Evolutionary conservation across 2,888 invertebrate genomes (phyloP), one percentile per base, ranked within the genome.

Genomic region (Sphinx pinastri): DNA sequence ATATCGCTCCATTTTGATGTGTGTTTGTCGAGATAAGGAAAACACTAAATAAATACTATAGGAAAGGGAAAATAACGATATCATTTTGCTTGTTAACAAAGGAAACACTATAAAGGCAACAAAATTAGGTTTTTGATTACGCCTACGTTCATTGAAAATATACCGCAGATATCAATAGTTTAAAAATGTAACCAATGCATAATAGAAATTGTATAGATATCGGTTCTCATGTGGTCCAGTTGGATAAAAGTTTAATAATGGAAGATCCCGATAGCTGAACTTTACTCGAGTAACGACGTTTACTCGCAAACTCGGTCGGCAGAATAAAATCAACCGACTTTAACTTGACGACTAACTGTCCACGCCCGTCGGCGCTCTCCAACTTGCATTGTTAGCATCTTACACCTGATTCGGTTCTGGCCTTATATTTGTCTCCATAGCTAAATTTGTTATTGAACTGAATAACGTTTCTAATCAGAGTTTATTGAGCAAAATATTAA

Each of bases 181-280:
- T 25, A 51, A 67, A 52, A 31, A 54, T 52, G 52, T 14, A 59
- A n/a, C 25, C 10, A 10, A 58, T 59, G 31, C 19, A 68, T 47
- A 68, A 47, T 47, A 19, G 74, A 75, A 82, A 79, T 76, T 75
- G 76, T 79, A 82, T 83, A 81, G 79, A 82, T 83, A 84, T 84
- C 77, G 79, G 79, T 78, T 78, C 78, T 80, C 79, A 80, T 75
- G 76, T 82, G 81, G 83, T 82, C 81, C 80, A 83, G 82, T 85
- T 84, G 83, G 82, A 85, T 85, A 84, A 85, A 92, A 92, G 84
- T 92, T 92, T 86, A 86, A 88, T 89, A 89, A 87, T 88, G 83
- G 84, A 82, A 85, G 84, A 87, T 83, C 84, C 81, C 84, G 84
- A 88, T 89, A 85, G 86, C 79, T 81, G 78, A 89, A 90, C 84